These are phyloP conservation scores for Takifugu ocellatus DNA, from an alignment of 2,797 vertebrate species.

Conservation along the genomic window DNA sequence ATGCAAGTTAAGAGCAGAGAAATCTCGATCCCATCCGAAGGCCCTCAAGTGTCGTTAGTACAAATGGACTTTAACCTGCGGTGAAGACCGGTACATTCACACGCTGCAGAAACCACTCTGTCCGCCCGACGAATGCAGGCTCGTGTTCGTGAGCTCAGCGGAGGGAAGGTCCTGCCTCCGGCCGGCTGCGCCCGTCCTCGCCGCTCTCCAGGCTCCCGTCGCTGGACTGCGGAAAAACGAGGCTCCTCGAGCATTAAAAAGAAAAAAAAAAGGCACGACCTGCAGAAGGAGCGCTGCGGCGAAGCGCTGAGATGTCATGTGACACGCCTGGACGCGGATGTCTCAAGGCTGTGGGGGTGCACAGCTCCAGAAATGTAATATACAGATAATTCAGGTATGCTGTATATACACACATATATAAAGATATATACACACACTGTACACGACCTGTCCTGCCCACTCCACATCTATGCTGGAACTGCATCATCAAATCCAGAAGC, in stretches of 20 bases:
- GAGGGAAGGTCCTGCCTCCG: conserved; percentile 33
- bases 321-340: conserved; percentile 27
- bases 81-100: conserved; percentile 34
- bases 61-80: conserved; percentile 28
- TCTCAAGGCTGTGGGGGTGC: conserved; percentile 44
- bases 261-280: conserved; percentile 71
- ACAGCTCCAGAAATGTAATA: conserved; percentile 31
- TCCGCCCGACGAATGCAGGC: too few relatives aligned
- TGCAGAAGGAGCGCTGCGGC: conserved; percentile 18
- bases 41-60: conserved; percentile 65
- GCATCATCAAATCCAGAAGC: conserved; percentile 64
- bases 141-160: conserved; percentile 13
- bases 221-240: conserved; percentile 24
- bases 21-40: conserved; percentile 80
- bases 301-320: conserved; percentile 32
- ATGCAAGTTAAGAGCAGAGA: conserved; percentile 98
- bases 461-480: conserved; percentile 47
- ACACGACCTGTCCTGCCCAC: conserved; percentile 28
- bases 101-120: conserved; percentile 30
- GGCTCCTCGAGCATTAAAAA: too few relatives aligned
- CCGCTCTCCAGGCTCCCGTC: conserved; percentile 32
- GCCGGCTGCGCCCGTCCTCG: conserved; percentile 33
- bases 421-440: conserved; percentile 68
- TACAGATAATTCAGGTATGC: conserved; percentile 54
- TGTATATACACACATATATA: conserved; percentile 66